These are phyloP conservation scores for Gracilinanus agilis DNA, from an alignment of 2,113 vertebrate species.

Conservation along the genomic window DNA sequence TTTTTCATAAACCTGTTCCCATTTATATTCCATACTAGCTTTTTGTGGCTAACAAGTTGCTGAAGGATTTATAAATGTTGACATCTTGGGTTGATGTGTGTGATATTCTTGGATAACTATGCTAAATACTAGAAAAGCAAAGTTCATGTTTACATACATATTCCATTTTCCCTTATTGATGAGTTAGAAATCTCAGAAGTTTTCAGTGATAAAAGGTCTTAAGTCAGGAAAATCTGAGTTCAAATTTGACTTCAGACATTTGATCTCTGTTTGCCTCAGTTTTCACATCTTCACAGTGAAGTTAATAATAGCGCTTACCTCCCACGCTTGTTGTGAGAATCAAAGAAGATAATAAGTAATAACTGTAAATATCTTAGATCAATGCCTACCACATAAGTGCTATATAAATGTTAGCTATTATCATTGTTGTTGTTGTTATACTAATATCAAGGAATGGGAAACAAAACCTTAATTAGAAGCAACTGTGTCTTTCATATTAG, in stretches of 20 bases:
- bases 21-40: neutral
- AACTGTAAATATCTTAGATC: neutral
- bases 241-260: neutral
- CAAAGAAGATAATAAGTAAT: neutral
- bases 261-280: neutral
- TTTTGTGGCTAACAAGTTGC: neutral
- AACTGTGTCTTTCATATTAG: neutral
- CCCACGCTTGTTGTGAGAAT: neutral
- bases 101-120: neutral
- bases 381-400: neutral
- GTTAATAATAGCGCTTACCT: neutral
- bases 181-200: neutral
- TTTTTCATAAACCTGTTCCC: no score
- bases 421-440: neutral
- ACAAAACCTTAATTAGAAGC: neutral
- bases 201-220: neutral
- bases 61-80: constrained; percentile 8
- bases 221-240: neutral
- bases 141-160: neutral
- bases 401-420: neutral
- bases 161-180: neutral
- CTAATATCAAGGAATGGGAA: neutral
- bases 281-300: no score
- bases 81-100: neutral
- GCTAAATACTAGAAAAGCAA: neutral